Base-by-base conservation (phyloP, 2,888 invertebrate genomes). In the Pristionchus exspectatus region DNA sequence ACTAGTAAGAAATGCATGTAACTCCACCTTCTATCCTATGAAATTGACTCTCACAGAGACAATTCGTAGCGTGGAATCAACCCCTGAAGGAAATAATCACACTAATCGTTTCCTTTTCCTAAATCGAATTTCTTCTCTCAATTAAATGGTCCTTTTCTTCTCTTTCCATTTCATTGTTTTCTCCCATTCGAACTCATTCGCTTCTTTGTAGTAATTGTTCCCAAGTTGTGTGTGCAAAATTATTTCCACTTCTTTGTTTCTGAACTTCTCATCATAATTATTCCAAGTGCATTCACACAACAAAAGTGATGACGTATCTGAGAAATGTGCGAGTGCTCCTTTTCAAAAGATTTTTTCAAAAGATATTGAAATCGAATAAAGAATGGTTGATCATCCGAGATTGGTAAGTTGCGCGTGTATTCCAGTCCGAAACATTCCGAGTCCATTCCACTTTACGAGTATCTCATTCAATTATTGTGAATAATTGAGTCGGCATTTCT, bases 391-490 rank as follows among this genome's bases (percentile, higher is more conserved):
- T 9, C 44, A 12, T 50, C 44, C 44, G 44, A 21, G 24, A 63
- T 21, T 63, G 24, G 63, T 63, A 63, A 63, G 63, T 63, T n/a
- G n/a, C n/a, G n/a, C n/a, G n/a, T n/a, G n/a, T n/a, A 24, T 24
- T n/a, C n/a, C 24, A 63, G n/a, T 63, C n/a, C 63, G 63, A 63
- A 63, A 63, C n/a, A 63, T 63, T 30, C 38, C 21, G 44, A 77
- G 33, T 27, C 38, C 74, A 74, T 77, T 77, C 44, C 77, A 12
- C 21, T 77, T 77, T 77, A 44, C 38, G 38, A 44, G 24, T 44
- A 38, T 77, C 77, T 44, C 77, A 77, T 77, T 77, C 77, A 44
- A 77, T 77, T 77, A 77, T 77, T 77, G 77, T 77, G 77, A 44
- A 77, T 77, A 77, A 30, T 44, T 44, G 24, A 38, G 77, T 77